A percentile compares a stretch with the other conserved stretches of the same genome.
Evolutionary conservation across 1,140 invertebrate genomes (phyloP).

Genomic region (Neomicropteryx cornuta): DNA sequence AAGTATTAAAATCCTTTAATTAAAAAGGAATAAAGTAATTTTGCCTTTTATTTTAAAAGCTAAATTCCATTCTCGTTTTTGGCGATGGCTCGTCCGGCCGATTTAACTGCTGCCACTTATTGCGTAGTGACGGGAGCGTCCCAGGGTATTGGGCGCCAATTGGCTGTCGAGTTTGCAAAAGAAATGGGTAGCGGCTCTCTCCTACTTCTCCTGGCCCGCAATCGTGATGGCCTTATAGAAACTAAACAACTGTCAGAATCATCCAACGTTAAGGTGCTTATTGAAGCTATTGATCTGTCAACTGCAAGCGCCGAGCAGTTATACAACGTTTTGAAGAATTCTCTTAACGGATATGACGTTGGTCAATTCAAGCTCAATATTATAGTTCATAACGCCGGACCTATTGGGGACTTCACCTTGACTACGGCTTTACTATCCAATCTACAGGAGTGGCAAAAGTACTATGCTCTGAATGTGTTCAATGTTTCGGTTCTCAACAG

Average conservation of each 20-base stretch:
- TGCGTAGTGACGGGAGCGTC: conserved; percentile 76
- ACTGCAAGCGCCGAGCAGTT: conserved; percentile 35
- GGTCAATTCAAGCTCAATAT: conserved; percentile 53
- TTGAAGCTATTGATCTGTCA: conserved; percentile 46
- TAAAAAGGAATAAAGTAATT: too few species aligned
- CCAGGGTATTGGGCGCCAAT: conserved; percentile 71
- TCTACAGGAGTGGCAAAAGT: conserved; percentile 47
- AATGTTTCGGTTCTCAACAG: conserved; percentile 67
- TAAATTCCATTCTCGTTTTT: too few species aligned
- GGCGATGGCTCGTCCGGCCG: too few species aligned
- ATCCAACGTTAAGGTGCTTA: conserved; percentile 40
- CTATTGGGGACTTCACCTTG: conserved; percentile 63
- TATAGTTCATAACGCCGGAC: conserved; percentile 85
- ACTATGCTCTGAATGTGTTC: conserved; percentile 73
- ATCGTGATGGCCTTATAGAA: conserved; percentile 47
- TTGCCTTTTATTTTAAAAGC: too few species aligned
- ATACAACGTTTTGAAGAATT: conserved; percentile 33
- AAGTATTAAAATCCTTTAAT: too few species aligned
- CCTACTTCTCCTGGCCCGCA: conserved; percentile 67
- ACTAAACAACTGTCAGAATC: conserved; percentile 45
- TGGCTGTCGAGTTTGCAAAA: conserved; percentile 59
- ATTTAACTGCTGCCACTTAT: conserved; percentile 38
- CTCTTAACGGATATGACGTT: conserved; percentile 24
- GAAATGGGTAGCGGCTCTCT: conserved; percentile 50
- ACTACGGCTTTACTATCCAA: conserved; percentile 47